Base-by-base conservation (phyloP, 2,888 invertebrate genomes). In the Hypercompe scribonia region DNA sequence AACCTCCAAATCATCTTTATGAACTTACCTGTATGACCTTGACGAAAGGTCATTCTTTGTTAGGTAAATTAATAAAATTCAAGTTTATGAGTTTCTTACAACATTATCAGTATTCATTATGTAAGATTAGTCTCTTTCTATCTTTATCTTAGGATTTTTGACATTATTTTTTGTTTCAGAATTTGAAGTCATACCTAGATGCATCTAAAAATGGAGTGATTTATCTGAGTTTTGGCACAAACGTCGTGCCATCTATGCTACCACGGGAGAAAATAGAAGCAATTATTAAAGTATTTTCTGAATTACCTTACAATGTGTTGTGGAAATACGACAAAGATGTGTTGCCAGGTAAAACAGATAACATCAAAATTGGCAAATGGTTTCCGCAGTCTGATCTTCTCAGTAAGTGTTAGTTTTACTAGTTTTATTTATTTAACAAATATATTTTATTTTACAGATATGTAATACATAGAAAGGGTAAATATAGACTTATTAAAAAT, bases 201-300 rank as follows among this genome's bases (percentile, higher is more conserved):
- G 81, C 85, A 1, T 90, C 94, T 0, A 85, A 87, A 58, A 81
- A 93, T 54, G 94, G 94, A 1, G 91, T 89, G 0, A 87, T 91
- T 5, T 90, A 91, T 63, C 74, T 89, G 4, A 91, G 92, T 77
- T 90, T 91, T 50, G 92, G 92, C 0, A 90, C 90, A 31, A 89
- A 90, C 68, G 83, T 88, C 2, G 73, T 84, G n/a, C 72, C 86
- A 4, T 65, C 85, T 28, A 39, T 80, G 4, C 54, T 91, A 10
- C 75, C 84, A 5, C 65, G 74, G 8, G 81, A 87, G 1, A 79
- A 65, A 11, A 68, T 88, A 15, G 69, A 85, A 46, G 74, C 81
- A 10, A 71, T 89, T 8, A 24, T 84, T 0, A 84, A 81, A 1
- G 84, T 82, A 1, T 79, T 88, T 5, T 81, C 84, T 3, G 70